Evolutionary conservation across 2,797 vertebrate genomes (phyloP).

Genomic region (Erithacus rubecula): DNA sequence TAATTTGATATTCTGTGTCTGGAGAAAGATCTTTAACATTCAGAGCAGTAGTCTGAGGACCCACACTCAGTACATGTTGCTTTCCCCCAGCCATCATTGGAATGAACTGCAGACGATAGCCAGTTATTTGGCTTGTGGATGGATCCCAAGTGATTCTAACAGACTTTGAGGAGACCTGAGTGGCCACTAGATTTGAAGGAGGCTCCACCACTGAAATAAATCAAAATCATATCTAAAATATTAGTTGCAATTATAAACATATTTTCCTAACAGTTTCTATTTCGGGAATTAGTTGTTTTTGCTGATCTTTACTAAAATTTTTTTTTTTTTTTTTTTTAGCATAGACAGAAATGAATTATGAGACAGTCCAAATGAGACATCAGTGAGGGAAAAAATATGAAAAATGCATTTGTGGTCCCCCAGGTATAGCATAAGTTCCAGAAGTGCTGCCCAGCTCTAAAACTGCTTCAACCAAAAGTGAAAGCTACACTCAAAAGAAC

Average conservation of each 20-base stretch:
- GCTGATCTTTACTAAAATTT: background rate
- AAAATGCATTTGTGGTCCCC: background rate
- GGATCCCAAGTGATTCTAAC: constrained; percentile 86
- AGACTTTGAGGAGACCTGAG: constrained; percentile 89
- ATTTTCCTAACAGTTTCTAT: background rate
- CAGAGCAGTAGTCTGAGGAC: constrained; percentile 79
- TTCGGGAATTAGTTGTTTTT: background rate
- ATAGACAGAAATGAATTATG: background rate
- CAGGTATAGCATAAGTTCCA: background rate
- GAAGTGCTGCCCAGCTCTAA: background rate
- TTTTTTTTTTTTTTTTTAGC: background rate
- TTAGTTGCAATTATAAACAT: background rate
- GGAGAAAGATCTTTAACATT: constrained; percentile 87
- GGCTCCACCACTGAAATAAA: constrained; percentile 85
- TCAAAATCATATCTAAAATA: background rate
- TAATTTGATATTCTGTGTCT: constrained; percentile 90
- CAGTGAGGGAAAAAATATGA: background rate
- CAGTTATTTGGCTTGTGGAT: constrained; percentile 84
- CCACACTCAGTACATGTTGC: constrained; percentile 85
- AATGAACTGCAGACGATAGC: constrained; percentile 87
- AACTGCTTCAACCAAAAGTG: background rate
- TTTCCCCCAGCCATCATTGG: constrained; percentile 85
- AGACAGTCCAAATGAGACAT: background rate
- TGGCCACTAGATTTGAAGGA: constrained; percentile 85
- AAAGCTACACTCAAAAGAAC: background rate